Evolutionary conservation across 2,113 vertebrate species (phyloP).

Genomic region (human): GRCh38 chr13:70742501-70743000

Average conservation of each 20-base stretch:
- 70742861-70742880: too few relatives aligned
- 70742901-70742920: too few relatives aligned
- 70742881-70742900: too few relatives aligned
- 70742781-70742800: background rate
- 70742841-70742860: too few relatives aligned
- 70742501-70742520: background rate
- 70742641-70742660: background rate
- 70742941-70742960: too few relatives aligned
- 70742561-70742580: background rate
- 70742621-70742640: background rate
- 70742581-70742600: background rate
- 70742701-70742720: background rate
- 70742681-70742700: background rate
- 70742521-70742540: background rate
- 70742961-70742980: too few relatives aligned
- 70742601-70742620: background rate
- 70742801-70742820: background rate
- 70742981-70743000: too few relatives aligned
- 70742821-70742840: background rate
- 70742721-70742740: background rate
- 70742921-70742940: too few relatives aligned
- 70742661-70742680: background rate
- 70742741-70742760: background rate
- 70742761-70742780: background rate
- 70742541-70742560: background rate